A percentile compares a stretch with the other conserved stretches of the same genome.
Evolutionary conservation across 2,888 invertebrate species (phyloP).

Genomic region (Drosophila mimica): DNA sequence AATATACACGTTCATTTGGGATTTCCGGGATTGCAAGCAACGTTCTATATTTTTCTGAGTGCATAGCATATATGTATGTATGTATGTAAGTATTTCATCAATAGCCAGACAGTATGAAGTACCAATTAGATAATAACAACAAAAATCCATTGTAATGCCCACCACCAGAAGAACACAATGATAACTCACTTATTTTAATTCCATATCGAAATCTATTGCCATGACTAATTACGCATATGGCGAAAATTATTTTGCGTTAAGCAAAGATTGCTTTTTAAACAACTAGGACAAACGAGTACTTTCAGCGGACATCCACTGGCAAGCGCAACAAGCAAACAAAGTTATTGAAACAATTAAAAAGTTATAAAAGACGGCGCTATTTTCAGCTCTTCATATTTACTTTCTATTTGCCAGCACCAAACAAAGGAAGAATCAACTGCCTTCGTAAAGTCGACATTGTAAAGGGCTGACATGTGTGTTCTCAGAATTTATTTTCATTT

Average conservation of each 20-base stretch:
- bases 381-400: constrained; percentile 19
- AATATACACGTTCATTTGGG: background rate
- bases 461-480: background rate
- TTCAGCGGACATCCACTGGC: constrained; percentile 10
- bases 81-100: background rate
- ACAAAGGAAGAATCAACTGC: constrained; percentile 9
- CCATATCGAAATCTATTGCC: constrained; percentile 19
- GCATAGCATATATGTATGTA: background rate
- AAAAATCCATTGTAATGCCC: constrained; percentile 48
- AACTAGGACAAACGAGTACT: background rate
- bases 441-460: constrained; percentile 9
- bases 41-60: background rate
- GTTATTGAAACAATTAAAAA: constrained; percentile 62
- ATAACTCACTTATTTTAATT: constrained; percentile 16
- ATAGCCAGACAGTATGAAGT: constrained; percentile 39
- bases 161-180: background rate
- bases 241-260: constrained; percentile 25
- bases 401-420: constrained; percentile 9
- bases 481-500: background rate
- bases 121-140: constrained; percentile 55
- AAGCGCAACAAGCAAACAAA: constrained; percentile 42
- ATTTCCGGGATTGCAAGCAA: background rate
- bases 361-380: constrained; percentile 47
- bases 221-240: constrained; percentile 57
- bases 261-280: constrained; percentile 16